phyloP scores from a whole-genome alignment of 2,888 invertebrate genomes.

The Sarcophaga caerulescens region DNA sequence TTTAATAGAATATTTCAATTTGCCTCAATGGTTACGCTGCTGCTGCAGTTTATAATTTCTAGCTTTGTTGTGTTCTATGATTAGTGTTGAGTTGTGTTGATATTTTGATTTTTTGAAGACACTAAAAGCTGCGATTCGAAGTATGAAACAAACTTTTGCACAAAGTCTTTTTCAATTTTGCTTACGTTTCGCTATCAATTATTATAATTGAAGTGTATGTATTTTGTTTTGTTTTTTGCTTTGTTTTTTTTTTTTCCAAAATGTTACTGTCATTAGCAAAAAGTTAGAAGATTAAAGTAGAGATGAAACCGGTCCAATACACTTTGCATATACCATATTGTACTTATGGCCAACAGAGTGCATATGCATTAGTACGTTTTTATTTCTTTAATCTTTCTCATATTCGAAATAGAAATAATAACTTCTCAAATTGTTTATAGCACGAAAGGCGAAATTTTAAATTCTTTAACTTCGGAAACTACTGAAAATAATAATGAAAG shows the following conservation, averaged over 20 bases:
- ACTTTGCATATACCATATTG: not conserved
- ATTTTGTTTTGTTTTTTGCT: not conserved
- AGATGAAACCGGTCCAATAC: conserved; percentile 54
- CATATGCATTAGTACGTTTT: no score
- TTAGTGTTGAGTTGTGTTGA: no score
- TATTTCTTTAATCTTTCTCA: not conserved
- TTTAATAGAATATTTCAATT: conserved; percentile 61
- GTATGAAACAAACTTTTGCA: conserved; percentile 44
- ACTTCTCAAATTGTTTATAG: not conserved
- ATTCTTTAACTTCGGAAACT: not conserved
- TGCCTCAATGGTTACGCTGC: conserved; percentile 63
- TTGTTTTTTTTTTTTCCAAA: not conserved
- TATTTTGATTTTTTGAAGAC: not conserved
- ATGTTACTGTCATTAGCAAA: conserved; percentile 45
- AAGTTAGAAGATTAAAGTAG: conserved; percentile 19
- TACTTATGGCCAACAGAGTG: no score
- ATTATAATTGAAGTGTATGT: conserved; percentile 6
- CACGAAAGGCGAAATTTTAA: not conserved
- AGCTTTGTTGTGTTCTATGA: not conserved
- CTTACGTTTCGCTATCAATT: conserved; percentile 38
- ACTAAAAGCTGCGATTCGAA: conserved; percentile 10
- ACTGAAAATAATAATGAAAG: not conserved
- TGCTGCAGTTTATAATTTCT: conserved; percentile 13
- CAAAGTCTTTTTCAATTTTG: conserved; percentile 49
- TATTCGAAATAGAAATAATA: not conserved